A percentile compares a stretch with the other conserved stretches of the same genome.
Evolutionary conservation across 2,797 vertebrate species (phyloP).

Genomic region (Spheniscus humboldti): DNA sequence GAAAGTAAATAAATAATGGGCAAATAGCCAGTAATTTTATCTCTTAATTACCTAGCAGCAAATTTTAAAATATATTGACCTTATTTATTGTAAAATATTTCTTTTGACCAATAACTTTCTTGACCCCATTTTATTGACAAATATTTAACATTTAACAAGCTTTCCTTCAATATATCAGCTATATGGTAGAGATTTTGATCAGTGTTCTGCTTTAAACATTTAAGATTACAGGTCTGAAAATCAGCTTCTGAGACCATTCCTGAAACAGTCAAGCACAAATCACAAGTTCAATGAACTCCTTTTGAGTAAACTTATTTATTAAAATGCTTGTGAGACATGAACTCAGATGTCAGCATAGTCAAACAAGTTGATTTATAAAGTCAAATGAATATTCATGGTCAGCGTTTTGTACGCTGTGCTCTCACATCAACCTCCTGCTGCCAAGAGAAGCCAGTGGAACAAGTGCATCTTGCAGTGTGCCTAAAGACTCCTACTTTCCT

Average conservation of each 20-base stretch:
- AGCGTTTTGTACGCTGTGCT: background rate
- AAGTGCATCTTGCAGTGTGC: background rate
- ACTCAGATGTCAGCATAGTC: background rate
- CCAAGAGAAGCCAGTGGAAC: background rate
- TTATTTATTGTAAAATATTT: background rate
- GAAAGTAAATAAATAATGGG: background rate
- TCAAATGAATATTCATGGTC: slow-evolving; percentile 33
- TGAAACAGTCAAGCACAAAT: background rate
- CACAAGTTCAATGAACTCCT: background rate
- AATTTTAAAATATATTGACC: background rate
- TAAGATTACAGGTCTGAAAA: background rate
- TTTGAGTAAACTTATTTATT: background rate
- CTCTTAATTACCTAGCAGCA: background rate
- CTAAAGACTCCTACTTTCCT: background rate
- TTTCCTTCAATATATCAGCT: background rate
- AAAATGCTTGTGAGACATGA: background rate
- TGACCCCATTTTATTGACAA: background rate
- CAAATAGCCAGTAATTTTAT: background rate
- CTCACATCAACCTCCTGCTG: slow-evolving; percentile 24
- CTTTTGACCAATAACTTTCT: background rate
- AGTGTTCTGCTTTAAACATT: background rate
- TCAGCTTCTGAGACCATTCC: background rate
- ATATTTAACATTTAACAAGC: background rate
- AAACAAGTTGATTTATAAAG: background rate
- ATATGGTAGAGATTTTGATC: background rate